phyloP scores from a whole-genome alignment of 2,113 vertebrate species.

The Rhinopomastus cyanomelas region DNA sequence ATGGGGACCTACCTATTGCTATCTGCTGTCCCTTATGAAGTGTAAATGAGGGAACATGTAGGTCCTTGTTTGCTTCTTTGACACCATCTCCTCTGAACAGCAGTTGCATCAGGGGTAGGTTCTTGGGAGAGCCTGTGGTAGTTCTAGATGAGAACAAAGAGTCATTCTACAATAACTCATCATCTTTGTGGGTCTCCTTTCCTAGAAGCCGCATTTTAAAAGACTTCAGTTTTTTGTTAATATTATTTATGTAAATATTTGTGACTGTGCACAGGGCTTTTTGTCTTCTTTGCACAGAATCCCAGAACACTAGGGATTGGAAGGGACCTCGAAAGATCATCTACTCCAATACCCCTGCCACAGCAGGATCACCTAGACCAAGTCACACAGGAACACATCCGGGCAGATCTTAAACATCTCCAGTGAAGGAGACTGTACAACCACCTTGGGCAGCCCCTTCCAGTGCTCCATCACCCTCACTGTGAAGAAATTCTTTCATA shows the following conservation, averaged over 20 bases:
- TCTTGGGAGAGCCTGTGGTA: background rate
- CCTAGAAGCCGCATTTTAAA: background rate
- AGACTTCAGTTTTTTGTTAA: too few species aligned
- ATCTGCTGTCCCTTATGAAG: background rate
- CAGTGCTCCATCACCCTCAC: too few species aligned
- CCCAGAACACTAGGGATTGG: too few species aligned
- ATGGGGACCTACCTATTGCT: background rate
- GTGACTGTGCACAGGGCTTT: background rate
- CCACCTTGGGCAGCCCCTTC: too few species aligned
- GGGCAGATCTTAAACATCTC: too few species aligned
- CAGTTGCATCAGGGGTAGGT: background rate
- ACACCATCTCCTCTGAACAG: background rate
- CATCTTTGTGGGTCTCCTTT: background rate
- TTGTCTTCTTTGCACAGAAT: background rate
- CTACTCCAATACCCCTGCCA: too few species aligned
- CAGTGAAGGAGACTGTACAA: too few species aligned
- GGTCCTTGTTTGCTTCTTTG: background rate
- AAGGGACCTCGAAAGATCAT: too few species aligned
- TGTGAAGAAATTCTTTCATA: too few species aligned
- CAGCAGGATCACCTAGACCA: too few species aligned
- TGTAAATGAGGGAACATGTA: accelerated
- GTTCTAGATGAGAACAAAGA: background rate
- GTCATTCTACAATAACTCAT: accelerated
- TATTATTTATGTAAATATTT: background rate
- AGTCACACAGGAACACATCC: too few species aligned